Evolutionary conservation across 2,888 invertebrate genomes (phyloP).

Genomic region (Epinotia bilunana): DNA sequence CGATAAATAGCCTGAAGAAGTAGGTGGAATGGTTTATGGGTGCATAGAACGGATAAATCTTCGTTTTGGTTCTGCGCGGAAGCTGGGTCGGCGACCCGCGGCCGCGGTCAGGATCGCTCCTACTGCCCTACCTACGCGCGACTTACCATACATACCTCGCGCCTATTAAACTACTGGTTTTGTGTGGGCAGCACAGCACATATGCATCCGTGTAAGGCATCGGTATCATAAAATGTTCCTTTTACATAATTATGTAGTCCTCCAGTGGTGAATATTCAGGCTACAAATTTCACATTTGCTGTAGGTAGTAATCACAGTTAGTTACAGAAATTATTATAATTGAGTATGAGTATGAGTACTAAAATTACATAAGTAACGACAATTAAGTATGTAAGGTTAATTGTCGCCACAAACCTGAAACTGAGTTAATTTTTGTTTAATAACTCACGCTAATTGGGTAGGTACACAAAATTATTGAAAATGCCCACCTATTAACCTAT

Average conservation of each 20-base stretch:
- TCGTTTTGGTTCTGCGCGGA: slow-evolving; percentile 44
- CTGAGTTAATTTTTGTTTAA: too few species aligned
- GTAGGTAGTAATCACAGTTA: too few species aligned
- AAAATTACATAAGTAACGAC: too few species aligned
- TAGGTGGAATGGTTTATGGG: slow-evolving; percentile 43
- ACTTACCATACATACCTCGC: slow-evolving; percentile 47
- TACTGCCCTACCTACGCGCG: slow-evolving; percentile 50
- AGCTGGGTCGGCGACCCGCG: slow-evolving; percentile 55
- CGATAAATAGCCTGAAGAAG: slow-evolving; percentile 44
- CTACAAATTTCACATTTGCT: too few species aligned
- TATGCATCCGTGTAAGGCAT: slow-evolving; percentile 52
- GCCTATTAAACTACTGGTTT: slow-evolving; percentile 49
- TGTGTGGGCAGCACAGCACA: slow-evolving; percentile 50
- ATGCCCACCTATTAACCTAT: too few species aligned
- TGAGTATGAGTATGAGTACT: too few species aligned
- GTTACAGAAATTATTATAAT: too few species aligned
- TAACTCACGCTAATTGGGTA: too few species aligned
- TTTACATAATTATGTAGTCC: slow-evolving; percentile 45
- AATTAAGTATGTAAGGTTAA: too few species aligned
- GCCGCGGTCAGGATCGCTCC: slow-evolving; percentile 50
- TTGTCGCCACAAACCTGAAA: too few species aligned
- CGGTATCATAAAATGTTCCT: slow-evolving; percentile 42
- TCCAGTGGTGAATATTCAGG: background rate
- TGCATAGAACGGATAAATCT: slow-evolving; percentile 34
- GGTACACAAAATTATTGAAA: too few species aligned